phyloP scores from a whole-genome alignment of 2,113 vertebrate genomes.

The Hippocampus mohnikei region DNA sequence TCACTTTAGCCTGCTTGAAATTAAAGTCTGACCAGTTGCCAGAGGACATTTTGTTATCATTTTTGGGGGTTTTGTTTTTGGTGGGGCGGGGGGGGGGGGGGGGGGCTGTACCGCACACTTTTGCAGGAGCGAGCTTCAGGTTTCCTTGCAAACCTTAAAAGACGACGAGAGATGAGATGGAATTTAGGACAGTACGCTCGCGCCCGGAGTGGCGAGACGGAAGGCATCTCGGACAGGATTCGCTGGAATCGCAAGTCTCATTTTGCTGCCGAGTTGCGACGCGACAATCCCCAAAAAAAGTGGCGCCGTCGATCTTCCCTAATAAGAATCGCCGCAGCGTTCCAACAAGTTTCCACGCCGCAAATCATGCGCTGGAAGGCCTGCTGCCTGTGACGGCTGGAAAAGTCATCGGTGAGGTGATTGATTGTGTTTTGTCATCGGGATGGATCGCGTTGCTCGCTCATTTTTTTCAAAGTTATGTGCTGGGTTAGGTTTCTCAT shows the following conservation, averaged over 20 bases:
- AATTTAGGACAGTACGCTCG: too few species aligned
- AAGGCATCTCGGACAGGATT: neutral
- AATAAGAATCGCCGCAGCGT: neutral
- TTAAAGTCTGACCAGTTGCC: neutral
- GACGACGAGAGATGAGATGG: too few species aligned
- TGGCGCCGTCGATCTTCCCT: neutral
- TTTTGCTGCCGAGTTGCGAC: neutral
- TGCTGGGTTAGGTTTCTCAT: neutral
- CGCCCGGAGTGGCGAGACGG: neutral
- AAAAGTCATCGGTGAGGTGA: neutral
- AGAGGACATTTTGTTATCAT: neutral
- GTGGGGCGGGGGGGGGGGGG: too few species aligned
- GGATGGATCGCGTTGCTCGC: too few species aligned
- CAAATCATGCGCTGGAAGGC: neutral
- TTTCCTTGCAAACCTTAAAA: neutral
- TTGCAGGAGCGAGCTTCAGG: neutral
- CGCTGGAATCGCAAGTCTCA: neutral
- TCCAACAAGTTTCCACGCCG: constrained; percentile 2
- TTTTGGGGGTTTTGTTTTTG: neutral
- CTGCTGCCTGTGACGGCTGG: neutral
- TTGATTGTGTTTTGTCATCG: neutral
- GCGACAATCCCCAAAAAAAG: neutral
- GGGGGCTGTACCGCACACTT: neutral
- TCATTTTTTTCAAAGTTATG: neutral
- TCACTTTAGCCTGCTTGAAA: neutral